Evolutionary conservation across 2,888 invertebrate species (phyloP), one percentile per base, ranked within the genome.

Genomic region (Phengaris alcon): DNA sequence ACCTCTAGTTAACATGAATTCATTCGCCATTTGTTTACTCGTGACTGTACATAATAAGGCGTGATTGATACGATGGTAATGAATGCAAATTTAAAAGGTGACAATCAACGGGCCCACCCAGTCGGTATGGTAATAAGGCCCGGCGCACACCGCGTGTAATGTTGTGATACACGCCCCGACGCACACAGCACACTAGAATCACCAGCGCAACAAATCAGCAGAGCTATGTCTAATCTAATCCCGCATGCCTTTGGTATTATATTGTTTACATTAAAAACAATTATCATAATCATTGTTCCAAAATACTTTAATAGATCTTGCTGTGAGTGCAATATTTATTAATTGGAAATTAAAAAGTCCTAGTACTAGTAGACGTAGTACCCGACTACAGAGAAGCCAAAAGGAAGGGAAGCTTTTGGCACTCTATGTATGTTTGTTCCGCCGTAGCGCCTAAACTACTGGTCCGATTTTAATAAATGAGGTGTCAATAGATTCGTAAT

Each of bases 11-110:
- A 35, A 35, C 35, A 35, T 35, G 2, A 35, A 35, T 35, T 35
- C 15, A 59, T 22, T 22, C 22, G 4, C 59, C 22, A 64, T 35
- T 64, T 1, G 52, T 52, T 52, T 35, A 15, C 35, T 44, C 64
- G 64, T 64, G 64, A 12, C 44, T 44, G 35, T 64, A 35, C 64
- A 76, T 76, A 75, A 80, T 44, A 12, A 64, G 64, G 64, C 64
- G 64, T 64, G 64, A 64, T 81, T 80, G 79, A 79, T 80, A 84
- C 81, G 81, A 90, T 88, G 88, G 82, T 88, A 91, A 93, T 90
- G 83, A 83, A 92, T 91, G 92, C 88, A 91, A 92, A 92, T 91
- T 89, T 90, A 90, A 89, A 90, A 89, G 89, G 90, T 90, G 92
- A 91, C 91, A 91, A 91, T 90, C 88, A 89, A 88, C 86, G 86